Base-by-base conservation (phyloP, 2,797 vertebrate species). In the Coendou prehensilis region DNA sequence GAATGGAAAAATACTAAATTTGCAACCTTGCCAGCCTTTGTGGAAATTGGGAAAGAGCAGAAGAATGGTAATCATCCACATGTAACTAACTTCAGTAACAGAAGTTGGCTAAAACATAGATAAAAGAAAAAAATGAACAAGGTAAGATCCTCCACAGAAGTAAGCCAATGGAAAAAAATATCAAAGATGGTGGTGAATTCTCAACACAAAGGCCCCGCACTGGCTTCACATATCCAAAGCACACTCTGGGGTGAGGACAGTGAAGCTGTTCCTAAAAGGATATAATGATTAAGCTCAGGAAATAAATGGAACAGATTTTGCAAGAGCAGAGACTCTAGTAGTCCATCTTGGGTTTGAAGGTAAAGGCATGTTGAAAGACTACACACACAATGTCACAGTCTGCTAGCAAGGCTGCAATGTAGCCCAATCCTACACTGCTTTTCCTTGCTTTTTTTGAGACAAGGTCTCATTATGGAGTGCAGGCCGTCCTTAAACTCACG, bases 251-350 rank as follows among this genome's bases (percentile, higher is more conserved):
- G 30, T 86, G 81, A 75, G n/a, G 47, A 8, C 45, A 92, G 20
- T 3, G 37, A 85, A 88, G n/a, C 37, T 86, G 64, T 76, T 89
- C 9, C 78, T 91, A 47, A 94, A 93, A 87, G 23, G 50, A 84
- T n/a, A 88, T 26, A 50, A 26, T 56, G 6, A 73, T 87, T 4
- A 57, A 73, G 26, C 9, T 94, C 30, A 33, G 33, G 59, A 84
- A 93, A 73, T 14, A 80, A 67, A 88, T 14, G 17, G 14, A 50
- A 45, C 9, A 67, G 20, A 87, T 79, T 89, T 82, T 92, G 28
- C 54, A 95, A 20, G 57, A 52, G 69, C 4, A 57, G 89, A 87
- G 23, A n/a, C 23, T 63, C 47, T 45, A 52, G 1, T 28, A 73
- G 18, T 8, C 28, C 61, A 84, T 33, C 1, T 13, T 57, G 64